Percentiles rank a stretch among this genome's conserved stretches.
Evolutionary conservation across 2,797 vertebrate species (phyloP).

Genomic region (Muraenolepis orangiensis): DNA sequence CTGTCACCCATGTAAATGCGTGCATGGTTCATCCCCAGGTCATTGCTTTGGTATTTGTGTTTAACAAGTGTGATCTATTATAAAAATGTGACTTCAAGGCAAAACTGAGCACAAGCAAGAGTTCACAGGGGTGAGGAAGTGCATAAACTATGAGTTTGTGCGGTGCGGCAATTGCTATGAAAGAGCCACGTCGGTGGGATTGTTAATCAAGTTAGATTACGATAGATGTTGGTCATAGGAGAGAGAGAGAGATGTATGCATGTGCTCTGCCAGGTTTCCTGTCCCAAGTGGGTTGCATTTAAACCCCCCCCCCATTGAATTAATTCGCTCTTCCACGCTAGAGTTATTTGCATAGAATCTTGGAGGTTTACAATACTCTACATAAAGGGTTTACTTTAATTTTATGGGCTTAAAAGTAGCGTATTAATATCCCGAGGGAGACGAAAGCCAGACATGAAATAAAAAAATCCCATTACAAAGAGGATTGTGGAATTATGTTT

Average conservation of each 20-base stretch:
- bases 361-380: constrained; percentile 53
- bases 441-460: neutral
- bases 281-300: constrained; percentile 57
- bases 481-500: constrained; percentile 40
- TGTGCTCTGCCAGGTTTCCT: constrained; percentile 25
- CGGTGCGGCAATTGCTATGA: constrained; percentile 18
- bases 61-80: neutral
- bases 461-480: constrained; percentile 29
- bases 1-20: too few species aligned
- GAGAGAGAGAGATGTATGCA: constrained; percentile 27
- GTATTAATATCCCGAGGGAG: constrained; percentile 31
- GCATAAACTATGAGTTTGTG: neutral
- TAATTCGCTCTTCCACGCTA: constrained; percentile 56
- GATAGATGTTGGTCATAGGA: constrained; percentile 39
- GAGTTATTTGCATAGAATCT: constrained; percentile 51
- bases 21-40: neutral
- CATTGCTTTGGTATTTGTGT: neutral
- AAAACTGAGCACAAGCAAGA: neutral
- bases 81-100: neutral
- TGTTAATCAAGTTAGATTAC: constrained; percentile 43
- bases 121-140: neutral
- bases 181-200: constrained; percentile 32
- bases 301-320: constrained; percentile 64
- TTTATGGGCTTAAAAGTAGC: constrained; percentile 46
- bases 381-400: constrained; percentile 59